Conservation (phyloP, 1,140 invertebrate genomes). For the Marisa cornuarietis region DNA sequence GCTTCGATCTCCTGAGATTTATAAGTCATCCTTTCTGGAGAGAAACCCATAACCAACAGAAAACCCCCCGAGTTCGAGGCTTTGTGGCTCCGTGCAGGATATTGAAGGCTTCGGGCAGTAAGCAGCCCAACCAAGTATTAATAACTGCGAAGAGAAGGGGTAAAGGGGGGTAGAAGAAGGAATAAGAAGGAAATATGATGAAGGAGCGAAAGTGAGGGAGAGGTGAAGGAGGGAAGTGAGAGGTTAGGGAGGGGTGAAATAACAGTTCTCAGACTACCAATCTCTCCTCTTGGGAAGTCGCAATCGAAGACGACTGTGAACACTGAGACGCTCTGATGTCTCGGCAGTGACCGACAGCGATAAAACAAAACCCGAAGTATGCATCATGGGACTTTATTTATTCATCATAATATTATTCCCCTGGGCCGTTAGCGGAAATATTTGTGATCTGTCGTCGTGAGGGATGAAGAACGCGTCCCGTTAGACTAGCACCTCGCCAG, state of each 20-base stretch:
- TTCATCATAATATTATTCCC: no score
- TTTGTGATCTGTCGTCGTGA: no score
- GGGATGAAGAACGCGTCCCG: no score
- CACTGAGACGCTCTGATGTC: background rate
- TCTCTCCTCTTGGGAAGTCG: background rate
- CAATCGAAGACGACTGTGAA: background rate
- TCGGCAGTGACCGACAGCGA: background rate
- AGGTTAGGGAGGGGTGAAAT: slow-evolving; percentile 1
- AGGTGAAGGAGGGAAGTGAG: slow-evolving; percentile 11
- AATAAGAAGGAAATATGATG: slow-evolving; percentile 12
- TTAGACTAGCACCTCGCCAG: no score
- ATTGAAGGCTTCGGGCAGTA: background rate
- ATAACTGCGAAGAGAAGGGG: background rate
- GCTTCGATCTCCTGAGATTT: no score
- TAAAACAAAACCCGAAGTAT: background rate
- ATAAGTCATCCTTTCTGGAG: no score
- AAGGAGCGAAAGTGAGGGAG: background rate
- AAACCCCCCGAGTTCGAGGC: no score
- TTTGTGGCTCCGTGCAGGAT: no score
- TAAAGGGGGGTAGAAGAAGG: background rate
- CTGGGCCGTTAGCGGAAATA: no score
- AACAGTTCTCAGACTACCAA: background rate
- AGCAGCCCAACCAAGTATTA: background rate
- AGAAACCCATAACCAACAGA: no score
- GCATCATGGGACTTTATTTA: no score